A percentile compares a stretch with the other conserved stretches of the same genome.
Conservation (phyloP, 2,797 vertebrate genomes). For the Lacerta bilineata region DNA sequence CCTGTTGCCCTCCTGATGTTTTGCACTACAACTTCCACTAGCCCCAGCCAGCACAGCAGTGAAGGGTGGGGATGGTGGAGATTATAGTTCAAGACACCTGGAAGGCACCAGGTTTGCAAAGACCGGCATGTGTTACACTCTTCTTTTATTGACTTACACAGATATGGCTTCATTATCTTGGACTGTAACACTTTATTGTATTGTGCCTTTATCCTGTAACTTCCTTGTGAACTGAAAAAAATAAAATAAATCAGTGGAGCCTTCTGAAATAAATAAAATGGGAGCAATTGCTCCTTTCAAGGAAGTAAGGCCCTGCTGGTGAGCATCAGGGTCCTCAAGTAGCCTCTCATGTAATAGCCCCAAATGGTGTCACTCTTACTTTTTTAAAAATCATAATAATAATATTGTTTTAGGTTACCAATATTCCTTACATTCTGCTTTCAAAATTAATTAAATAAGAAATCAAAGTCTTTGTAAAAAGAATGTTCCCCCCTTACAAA, state of each 20-base stretch:
- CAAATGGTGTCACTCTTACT: neutral
- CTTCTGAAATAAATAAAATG: neutral
- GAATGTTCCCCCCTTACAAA: neutral
- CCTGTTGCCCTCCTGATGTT: too few species aligned
- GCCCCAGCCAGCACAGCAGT: too few species aligned
- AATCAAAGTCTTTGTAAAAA: conserved; percentile 7
- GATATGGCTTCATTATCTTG: neutral
- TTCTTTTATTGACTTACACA: neutral
- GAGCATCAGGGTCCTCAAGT: neutral
- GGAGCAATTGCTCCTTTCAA: neutral
- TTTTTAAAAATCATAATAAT: too few species aligned
- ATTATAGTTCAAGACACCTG: too few species aligned
- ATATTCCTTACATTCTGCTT: neutral
- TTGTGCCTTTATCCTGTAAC: neutral
- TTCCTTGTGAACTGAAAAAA: neutral
- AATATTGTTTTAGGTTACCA: neutral
- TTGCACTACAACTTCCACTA: too few species aligned
- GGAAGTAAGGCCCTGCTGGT: neutral
- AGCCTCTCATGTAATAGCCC: neutral
- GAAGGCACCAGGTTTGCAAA: too few species aligned
- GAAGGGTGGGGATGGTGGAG: too few species aligned
- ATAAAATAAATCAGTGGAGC: neutral
- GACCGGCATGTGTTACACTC: too few species aligned
- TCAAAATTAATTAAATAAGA: conserved; percentile 26
- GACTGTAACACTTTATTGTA: neutral